These are phyloP conservation scores for Ectobius pallidus DNA, from an alignment of 2,888 invertebrate species.

Conservation along the genomic window DNA sequence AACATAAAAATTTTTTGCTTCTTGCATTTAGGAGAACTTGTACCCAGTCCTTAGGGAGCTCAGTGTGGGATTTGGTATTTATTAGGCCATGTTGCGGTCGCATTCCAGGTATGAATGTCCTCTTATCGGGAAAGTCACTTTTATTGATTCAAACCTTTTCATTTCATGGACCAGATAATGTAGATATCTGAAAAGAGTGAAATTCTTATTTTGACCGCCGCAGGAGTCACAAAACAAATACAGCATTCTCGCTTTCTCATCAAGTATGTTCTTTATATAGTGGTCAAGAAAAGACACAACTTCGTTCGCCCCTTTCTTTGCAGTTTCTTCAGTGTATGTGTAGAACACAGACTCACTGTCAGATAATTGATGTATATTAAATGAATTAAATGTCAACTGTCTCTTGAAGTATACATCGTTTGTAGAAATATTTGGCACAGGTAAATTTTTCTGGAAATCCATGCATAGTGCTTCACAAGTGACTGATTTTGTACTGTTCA, in stretches of 20 bases:
- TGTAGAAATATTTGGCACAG: constrained; percentile 42
- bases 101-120: no score
- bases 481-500: constrained; percentile 10
- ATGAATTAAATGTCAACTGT: no score
- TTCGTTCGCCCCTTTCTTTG: constrained; percentile 46
- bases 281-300: constrained; percentile 46
- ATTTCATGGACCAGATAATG: constrained; percentile 38
- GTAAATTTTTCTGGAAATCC: constrained; percentile 44
- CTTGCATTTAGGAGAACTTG: neutral
- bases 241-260: constrained; percentile 34
- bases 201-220: constrained; percentile 44
- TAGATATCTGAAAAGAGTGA: constrained; percentile 40
- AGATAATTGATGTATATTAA: constrained; percentile 47
- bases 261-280: constrained; percentile 43
- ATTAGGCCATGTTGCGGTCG: neutral
- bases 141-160: constrained; percentile 32
- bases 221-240: constrained; percentile 45
- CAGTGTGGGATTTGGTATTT: neutral
- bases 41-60: neutral
- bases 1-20: no score
- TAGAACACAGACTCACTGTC: constrained; percentile 45
- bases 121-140: constrained; percentile 39
- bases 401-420: constrained; percentile 46
- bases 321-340: constrained; percentile 46
- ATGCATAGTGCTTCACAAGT: constrained; percentile 44